Evolutionary conservation across 2,797 vertebrate species (phyloP).

Genomic region (Rhynchotus rufescens): DNA sequence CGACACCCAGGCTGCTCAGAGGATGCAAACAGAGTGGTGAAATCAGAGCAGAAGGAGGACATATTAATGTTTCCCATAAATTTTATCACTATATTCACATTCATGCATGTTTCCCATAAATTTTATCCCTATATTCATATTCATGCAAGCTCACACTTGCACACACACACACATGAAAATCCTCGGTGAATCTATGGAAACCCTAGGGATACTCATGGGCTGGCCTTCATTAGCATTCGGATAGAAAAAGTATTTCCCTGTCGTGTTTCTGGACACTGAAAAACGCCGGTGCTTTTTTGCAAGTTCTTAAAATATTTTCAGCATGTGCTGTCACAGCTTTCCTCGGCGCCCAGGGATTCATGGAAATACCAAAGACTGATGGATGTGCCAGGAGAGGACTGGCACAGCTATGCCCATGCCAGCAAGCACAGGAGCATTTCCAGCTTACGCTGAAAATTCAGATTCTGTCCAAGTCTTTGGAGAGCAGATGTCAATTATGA

Average conservation of each 20-base stretch:
- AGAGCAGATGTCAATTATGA: slow-evolving; percentile 68
- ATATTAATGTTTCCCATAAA: background rate
- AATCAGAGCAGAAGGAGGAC: background rate
- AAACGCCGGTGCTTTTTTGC: background rate
- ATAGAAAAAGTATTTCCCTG: background rate
- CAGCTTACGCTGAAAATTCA: slow-evolving; percentile 15
- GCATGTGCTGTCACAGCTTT: background rate
- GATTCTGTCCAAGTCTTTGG: slow-evolving; percentile 53
- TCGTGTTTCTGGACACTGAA: slow-evolving; percentile 10
- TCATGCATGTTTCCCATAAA: background rate
- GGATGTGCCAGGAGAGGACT: slow-evolving; percentile 4
- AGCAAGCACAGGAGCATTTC: background rate
- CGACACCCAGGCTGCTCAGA: background rate
- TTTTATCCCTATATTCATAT: background rate
- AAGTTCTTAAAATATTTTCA: slow-evolving; percentile 57
- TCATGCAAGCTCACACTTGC: background rate
- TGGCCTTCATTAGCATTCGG: slow-evolving; percentile 18
- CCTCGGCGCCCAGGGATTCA: background rate
- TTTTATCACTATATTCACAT: background rate
- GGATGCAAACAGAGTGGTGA: background rate
- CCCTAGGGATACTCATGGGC: background rate
- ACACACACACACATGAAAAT: background rate
- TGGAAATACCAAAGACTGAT: slow-evolving; percentile 6
- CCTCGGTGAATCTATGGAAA: background rate
- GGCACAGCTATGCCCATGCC: background rate